Percentiles rank a stretch among this genome's conserved stretches.
phyloP scores from a whole-genome alignment of 2,797 vertebrate genomes.

The Mormyrus hasselquistii region DNA sequence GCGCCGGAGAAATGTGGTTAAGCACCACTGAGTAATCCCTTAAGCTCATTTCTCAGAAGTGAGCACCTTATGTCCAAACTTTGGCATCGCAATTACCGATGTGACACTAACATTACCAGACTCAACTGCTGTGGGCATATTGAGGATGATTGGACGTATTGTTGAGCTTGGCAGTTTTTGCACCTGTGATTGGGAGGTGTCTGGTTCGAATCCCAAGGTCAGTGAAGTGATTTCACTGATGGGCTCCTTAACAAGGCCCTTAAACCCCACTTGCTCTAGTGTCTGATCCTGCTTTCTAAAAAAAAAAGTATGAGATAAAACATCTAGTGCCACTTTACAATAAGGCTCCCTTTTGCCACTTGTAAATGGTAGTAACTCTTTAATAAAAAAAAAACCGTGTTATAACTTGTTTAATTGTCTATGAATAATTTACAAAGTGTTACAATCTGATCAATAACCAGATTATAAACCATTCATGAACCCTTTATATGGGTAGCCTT shows the following conservation, averaged over 20 bases:
- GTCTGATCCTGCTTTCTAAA: background rate
- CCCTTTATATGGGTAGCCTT: too few relatives aligned
- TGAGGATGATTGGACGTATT: background rate
- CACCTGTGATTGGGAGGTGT: background rate
- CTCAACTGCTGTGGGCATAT: background rate
- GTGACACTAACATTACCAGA: background rate
- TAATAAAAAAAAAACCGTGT: too few relatives aligned
- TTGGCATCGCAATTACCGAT: background rate
- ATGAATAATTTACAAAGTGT: too few relatives aligned
- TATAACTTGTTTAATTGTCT: too few relatives aligned
- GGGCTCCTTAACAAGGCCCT: background rate
- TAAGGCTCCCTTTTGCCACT: too few relatives aligned
- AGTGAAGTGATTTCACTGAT: background rate
- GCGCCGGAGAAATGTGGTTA: background rate
- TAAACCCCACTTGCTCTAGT: background rate
- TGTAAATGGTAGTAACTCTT: too few relatives aligned
- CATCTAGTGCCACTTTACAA: too few relatives aligned
- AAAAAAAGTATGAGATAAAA: background rate
- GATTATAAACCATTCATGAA: too few relatives aligned
- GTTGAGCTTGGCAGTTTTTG: background rate
- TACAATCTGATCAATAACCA: too few relatives aligned
- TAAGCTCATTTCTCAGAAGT: background rate
- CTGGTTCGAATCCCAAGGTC: background rate
- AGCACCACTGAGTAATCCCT: background rate
- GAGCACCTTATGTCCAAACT: background rate